Percentiles rank a stretch among this genome's conserved stretches.
phyloP scores from a whole-genome alignment of 2,888 invertebrate species.

The Tenthredo scrophulariae region DNA sequence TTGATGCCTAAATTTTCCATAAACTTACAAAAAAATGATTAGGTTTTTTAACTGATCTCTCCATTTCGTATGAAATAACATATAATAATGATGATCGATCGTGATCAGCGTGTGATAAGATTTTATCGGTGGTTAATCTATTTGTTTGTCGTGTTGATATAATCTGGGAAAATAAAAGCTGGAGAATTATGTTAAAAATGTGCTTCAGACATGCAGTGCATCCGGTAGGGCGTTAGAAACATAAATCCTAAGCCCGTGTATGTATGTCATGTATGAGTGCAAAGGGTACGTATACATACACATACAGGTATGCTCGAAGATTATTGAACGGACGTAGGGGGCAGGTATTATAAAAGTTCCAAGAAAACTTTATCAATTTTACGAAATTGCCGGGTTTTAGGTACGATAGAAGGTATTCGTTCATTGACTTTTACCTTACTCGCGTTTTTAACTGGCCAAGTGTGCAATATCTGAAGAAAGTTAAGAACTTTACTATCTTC shows the following conservation, averaged over 20 bases:
- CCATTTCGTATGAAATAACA: no score
- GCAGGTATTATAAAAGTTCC: constrained; percentile 76
- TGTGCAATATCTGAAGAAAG: constrained; percentile 31
- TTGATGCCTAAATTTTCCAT: no score
- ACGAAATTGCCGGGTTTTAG: constrained; percentile 71
- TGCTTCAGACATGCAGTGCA: constrained; percentile 54
- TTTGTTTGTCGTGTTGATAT: constrained; percentile 15
- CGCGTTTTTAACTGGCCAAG: constrained; percentile 36
- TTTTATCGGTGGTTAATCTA: not conserved
- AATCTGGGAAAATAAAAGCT: constrained; percentile 25
- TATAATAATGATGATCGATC: not conserved
- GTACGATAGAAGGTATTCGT: constrained; percentile 54
- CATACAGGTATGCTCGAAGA: constrained; percentile 68
- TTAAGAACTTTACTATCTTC: constrained; percentile 17
- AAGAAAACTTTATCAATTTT: constrained; percentile 77
- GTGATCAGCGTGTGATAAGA: not conserved
- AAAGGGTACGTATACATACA: not conserved
- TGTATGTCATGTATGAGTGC: not conserved
- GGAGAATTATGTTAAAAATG: constrained; percentile 51
- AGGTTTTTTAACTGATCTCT: no score
- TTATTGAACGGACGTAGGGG: constrained; percentile 68
- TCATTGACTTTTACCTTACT: constrained; percentile 44
- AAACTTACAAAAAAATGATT: no score
- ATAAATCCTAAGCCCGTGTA: constrained; percentile 73
- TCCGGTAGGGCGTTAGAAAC: constrained; percentile 61